These are phyloP conservation scores for Netelia inedita DNA, from an alignment of 2,888 invertebrate genomes.

Conservation along the genomic window DNA sequence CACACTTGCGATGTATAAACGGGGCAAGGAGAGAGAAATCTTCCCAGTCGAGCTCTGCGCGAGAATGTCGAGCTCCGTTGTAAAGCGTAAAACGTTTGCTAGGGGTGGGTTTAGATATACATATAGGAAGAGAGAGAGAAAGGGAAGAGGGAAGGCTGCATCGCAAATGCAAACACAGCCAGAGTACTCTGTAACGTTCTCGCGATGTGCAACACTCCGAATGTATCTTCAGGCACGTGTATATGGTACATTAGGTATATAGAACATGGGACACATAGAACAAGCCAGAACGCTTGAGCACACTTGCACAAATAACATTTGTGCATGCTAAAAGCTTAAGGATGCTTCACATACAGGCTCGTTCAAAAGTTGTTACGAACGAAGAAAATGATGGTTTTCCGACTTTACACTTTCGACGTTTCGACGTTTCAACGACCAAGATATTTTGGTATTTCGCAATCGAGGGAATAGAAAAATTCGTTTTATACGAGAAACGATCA, in stretches of 20 bases:
- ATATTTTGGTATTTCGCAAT: too few species aligned
- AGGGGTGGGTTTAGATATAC: not conserved
- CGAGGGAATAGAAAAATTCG: too few species aligned
- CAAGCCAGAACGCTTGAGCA: not conserved
- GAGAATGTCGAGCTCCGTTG: slow-evolving; percentile 30
- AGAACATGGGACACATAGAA: not conserved
- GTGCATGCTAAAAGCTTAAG: slow-evolving; percentile 32
- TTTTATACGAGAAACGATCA: too few species aligned
- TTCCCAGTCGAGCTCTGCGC: slow-evolving; percentile 18
- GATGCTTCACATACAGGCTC: not conserved
- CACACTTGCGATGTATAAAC: not conserved
- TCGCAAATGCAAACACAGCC: slow-evolving; percentile 40
- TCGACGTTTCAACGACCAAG: too few species aligned
- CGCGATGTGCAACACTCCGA: slow-evolving; percentile 4
- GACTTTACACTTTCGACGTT: too few species aligned
- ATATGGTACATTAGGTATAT: not conserved
- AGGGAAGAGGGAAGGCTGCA: slow-evolving; percentile 10
- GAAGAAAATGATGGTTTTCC: too few species aligned
- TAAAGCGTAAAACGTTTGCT: slow-evolving; percentile 34
- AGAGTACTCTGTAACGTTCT: not conserved
- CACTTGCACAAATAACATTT: slow-evolving; percentile 50
- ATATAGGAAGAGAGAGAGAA: slow-evolving; percentile 25
- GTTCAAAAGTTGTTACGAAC: too few species aligned
- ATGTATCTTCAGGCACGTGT: not conserved
- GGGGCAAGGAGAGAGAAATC: slow-evolving; percentile 26